Conservation (phyloP, 2,888 invertebrate species). For the Parochlus steinenii region DNA sequence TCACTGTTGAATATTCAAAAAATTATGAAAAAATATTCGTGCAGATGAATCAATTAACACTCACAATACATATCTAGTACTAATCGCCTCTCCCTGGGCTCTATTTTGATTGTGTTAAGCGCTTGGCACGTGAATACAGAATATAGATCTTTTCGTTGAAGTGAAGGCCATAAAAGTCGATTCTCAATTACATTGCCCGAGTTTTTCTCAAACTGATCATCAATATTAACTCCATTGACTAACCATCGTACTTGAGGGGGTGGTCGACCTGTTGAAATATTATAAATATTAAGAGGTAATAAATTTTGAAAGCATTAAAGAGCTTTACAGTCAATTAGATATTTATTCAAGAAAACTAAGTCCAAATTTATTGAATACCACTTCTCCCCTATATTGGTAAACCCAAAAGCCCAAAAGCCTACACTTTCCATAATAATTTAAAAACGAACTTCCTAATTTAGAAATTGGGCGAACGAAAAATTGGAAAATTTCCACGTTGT, state of each 20-base stretch:
- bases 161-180: conserved; percentile 22
- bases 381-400: too few species aligned
- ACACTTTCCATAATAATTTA: too few species aligned
- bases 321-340: not conserved
- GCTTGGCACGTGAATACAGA: conserved; percentile 37
- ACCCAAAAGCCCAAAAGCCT: too few species aligned
- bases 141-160: conserved; percentile 32
- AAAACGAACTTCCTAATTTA: too few species aligned
- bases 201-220: conserved; percentile 30
- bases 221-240: conserved; percentile 26
- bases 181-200: conserved; percentile 33
- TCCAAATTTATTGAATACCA: too few species aligned
- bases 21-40: not conserved
- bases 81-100: conserved; percentile 29
- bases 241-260: conserved; percentile 32
- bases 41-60: conserved; percentile 17
- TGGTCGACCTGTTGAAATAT: conserved; percentile 28
- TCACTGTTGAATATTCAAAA: conserved; percentile 25
- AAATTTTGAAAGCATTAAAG: not conserved
- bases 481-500: too few species aligned
- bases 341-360: too few species aligned
- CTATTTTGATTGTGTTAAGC: conserved; percentile 34
- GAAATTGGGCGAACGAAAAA: too few species aligned
- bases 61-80: conserved; percentile 32
- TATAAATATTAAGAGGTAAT: not conserved